Base-by-base conservation (phyloP, 2,888 invertebrate genomes). In the Ferrisia virgata region DNA sequence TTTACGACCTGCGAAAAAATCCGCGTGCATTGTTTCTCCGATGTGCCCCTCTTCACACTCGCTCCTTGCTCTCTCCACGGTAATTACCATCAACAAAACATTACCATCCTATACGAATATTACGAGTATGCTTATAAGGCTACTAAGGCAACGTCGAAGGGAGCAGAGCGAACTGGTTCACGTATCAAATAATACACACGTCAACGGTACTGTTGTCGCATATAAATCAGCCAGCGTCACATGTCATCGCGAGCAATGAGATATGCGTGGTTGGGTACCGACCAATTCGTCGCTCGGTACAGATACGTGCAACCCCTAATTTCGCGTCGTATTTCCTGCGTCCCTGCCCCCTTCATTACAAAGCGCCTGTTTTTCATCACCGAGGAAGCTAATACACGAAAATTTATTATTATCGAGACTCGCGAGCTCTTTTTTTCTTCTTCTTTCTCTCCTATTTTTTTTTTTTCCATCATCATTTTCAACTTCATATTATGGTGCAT, bases 361-460 rank as follows among this genome's bases (percentile, higher is more conserved):
- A 13, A 2, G 5, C 40, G 40, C 40, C 43, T 1, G 11, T 15
- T 15, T 9, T 15, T 3, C 43, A 15, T 1, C 18, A 9, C 47
- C 8, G 18, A 47, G 47, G 47, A 47, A 64, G 58, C 58, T 64
- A 64, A 64, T 64, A 64, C 58, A 64, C 58, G 58, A 64, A 64
- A 64, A 64, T 64, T 64, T 64, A 64, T 64, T 64, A 64, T 64
- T 64, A 64, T 64, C 58, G 58, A 64, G 11, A 64, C 58, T 64
- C 58, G 58, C 58, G 22, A 28, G 22, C 9, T 28, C 28, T 64
- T 64, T 43, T 43, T 15, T 13, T 8, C 13, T 15, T 43, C 13
- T 64, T 22, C n/a, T 28, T 28, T 64, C n/a, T n/a, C n/a, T n/a
- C n/a, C n/a, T n/a, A n/a, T n/a, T n/a, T n/a, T n/a, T n/a, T n/a